Conservation (phyloP, 1,140 invertebrate genomes). For the Zeugodacus cucurbitae region DNA sequence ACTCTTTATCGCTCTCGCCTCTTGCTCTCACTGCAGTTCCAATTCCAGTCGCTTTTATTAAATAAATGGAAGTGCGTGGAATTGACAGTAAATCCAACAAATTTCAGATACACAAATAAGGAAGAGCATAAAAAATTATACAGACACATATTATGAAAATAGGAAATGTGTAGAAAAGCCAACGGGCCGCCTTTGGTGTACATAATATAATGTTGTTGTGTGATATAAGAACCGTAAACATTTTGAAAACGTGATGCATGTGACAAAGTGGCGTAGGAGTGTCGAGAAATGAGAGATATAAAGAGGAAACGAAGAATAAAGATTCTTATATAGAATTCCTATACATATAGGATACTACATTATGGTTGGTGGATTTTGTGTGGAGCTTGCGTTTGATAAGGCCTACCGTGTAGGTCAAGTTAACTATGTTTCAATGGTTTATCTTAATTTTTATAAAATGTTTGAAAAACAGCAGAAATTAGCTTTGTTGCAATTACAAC, state of each 20-base stretch:
- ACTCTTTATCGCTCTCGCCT: not conserved
- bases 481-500: no score
- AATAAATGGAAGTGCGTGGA: not conserved
- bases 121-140: not conserved
- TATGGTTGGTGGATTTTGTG: no score
- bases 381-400: no score
- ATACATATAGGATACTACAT: no score
- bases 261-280: not conserved
- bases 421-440: no score
- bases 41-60: not conserved
- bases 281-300: not conserved
- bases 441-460: no score
- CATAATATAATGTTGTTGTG: not conserved
- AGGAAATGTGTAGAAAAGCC: not conserved
- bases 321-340: not conserved
- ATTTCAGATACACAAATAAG: conserved; percentile 14
- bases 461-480: no score
- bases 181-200: not conserved
- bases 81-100: not conserved
- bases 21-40: not conserved
- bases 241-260: not conserved
- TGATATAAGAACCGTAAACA: not conserved
- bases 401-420: no score
- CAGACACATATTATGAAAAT: not conserved
- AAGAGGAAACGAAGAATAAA: not conserved